These are phyloP conservation scores for Rhinopithecus roxellana DNA, from an alignment of 2,113 vertebrate species.

Conservation along the genomic window DNA sequence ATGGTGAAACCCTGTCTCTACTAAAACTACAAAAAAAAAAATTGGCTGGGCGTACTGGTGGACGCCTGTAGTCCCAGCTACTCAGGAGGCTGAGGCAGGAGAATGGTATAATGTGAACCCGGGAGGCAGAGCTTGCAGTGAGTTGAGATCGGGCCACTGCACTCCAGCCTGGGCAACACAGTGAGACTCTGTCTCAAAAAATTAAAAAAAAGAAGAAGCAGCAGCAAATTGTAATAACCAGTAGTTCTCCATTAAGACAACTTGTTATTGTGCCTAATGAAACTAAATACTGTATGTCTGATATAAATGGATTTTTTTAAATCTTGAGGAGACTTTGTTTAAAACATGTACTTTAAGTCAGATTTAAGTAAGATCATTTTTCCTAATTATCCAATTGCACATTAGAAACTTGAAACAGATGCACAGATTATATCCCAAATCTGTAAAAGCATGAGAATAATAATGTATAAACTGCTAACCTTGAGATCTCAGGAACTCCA, in stretches of 20 bases:
- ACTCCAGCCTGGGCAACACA: no score
- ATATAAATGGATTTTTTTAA: background rate
- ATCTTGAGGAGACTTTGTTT: background rate
- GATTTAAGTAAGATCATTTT: background rate
- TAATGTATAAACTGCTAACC: constrained; percentile 74
- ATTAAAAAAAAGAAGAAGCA: background rate
- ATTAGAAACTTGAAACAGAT: background rate
- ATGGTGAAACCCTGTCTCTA: no score
- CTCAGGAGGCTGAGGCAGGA: no score
- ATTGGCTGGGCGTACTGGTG: no score
- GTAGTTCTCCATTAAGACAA: background rate
- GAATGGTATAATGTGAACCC: no score
- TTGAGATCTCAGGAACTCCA: constrained; percentile 76
- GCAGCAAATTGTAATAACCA: background rate
- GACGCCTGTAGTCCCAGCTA: no score
- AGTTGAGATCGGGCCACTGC: no score
- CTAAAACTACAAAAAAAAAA: no score
- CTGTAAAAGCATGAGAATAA: constrained; percentile 25
- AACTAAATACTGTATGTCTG: constrained; percentile 14
- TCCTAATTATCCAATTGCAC: background rate
- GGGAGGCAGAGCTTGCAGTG: no score
- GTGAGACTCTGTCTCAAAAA: no score
- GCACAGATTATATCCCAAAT: background rate
- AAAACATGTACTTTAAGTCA: constrained; percentile 23
- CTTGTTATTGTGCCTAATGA: background rate